Evolutionary conservation across 2,888 invertebrate species (phyloP).

Genomic region (Campoplex capitator): DNA sequence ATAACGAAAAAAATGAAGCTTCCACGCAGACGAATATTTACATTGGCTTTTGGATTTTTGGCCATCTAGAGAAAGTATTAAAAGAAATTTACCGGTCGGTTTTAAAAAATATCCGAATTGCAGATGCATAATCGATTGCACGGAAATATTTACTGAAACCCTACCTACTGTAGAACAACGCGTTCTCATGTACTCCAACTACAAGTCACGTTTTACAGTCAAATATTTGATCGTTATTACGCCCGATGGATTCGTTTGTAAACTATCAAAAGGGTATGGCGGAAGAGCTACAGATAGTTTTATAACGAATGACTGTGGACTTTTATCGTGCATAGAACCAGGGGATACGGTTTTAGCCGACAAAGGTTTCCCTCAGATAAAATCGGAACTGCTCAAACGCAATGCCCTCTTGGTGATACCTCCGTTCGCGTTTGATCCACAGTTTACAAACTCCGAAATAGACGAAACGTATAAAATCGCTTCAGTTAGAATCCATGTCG

Average conservation of each 20-base stretch:
- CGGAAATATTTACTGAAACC: conserved; percentile 64
- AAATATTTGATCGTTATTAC: conserved; percentile 63
- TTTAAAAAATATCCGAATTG: background rate
- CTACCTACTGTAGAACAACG: conserved; percentile 63
- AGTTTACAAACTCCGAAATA: conserved; percentile 16
- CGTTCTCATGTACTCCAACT: conserved; percentile 66
- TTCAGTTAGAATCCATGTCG: conserved; percentile 43
- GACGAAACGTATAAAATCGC: conserved; percentile 39
- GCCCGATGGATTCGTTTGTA: background rate
- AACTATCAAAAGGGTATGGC: background rate
- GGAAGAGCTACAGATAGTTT: background rate
- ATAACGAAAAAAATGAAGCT: background rate
- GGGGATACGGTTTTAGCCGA: background rate
- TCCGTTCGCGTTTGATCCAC: conserved; percentile 11
- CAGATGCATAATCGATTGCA: conserved; percentile 63
- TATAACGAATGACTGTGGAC: background rate
- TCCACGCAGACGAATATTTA: background rate
- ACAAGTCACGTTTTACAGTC: conserved; percentile 50
- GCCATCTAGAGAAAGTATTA: conserved; percentile 64
- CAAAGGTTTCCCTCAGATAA: conserved; percentile 2
- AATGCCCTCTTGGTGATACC: conserved; percentile 4
- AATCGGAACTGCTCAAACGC: conserved; percentile 16
- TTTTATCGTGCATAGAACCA: background rate
- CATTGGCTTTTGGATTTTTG: conserved; percentile 66
- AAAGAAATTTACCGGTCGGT: conserved; percentile 54